Evolutionary conservation across 1,140 invertebrate species (phyloP).

Genomic region (Stenopsyche tienmushanensis): DNA sequence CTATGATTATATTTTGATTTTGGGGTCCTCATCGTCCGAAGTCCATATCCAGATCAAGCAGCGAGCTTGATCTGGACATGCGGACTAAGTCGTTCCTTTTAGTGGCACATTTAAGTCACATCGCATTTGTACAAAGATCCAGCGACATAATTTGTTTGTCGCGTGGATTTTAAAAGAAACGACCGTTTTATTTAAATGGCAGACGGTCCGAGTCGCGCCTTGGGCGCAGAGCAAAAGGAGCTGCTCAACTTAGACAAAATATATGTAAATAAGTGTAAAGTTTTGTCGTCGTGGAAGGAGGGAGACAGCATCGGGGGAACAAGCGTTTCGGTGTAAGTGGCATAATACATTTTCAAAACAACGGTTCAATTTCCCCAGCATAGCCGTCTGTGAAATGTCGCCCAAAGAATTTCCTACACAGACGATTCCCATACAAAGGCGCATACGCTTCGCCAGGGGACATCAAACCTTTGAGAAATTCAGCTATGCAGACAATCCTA

Average conservation of each 20-base stretch:
- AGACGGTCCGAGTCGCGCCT: background rate
- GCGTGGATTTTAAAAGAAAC: conserved; percentile 26
- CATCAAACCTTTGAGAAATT: no score
- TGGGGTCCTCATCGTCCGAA: no score
- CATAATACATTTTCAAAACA: conserved; percentile 32
- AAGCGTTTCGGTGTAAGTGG: conserved; percentile 28
- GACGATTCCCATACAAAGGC: background rate
- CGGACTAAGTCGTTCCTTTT: no score
- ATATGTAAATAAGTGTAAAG: conserved; percentile 30
- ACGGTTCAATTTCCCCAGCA: conserved; percentile 26
- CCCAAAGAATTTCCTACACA: conserved; percentile 16
- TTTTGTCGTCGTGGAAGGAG: background rate
- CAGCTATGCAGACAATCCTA: no score
- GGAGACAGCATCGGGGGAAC: background rate
- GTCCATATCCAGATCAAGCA: no score
- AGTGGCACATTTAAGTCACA: background rate
- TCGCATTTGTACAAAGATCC: no score
- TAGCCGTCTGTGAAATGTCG: conserved; percentile 26
- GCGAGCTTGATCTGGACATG: background rate
- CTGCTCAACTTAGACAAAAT: conserved; percentile 19
- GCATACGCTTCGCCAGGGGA: background rate
- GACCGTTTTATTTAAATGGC: conserved; percentile 17
- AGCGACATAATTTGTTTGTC: background rate
- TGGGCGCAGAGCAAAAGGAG: background rate
- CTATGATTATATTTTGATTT: no score